phyloP scores from a whole-genome alignment of 2,888 invertebrate species.

The Thereva unica region DNA sequence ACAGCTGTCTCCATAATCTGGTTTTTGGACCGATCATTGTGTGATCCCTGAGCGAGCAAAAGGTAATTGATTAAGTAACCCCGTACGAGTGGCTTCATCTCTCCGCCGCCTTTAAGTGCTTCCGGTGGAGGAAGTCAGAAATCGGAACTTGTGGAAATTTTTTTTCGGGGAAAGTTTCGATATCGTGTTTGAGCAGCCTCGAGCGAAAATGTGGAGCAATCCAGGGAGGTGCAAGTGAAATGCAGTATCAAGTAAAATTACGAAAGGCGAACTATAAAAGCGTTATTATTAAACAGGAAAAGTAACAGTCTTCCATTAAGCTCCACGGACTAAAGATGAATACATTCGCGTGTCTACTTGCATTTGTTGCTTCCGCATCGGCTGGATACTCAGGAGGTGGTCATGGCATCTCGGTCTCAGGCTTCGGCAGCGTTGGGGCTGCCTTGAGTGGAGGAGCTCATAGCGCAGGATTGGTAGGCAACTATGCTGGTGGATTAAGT shows the following conservation, averaged over 20 bases:
- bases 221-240: slow-evolving; percentile 10
- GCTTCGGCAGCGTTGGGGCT: slow-evolving; percentile 30
- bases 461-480: slow-evolving; percentile 40
- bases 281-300: slow-evolving; percentile 13
- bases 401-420: not conserved
- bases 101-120: too few species aligned
- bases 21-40: too few species aligned
- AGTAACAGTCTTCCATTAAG: slow-evolving; percentile 28
- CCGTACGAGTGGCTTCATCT: too few species aligned
- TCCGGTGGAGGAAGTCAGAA: too few species aligned
- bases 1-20: too few species aligned
- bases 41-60: too few species aligned
- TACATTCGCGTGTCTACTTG: slow-evolving; percentile 15
- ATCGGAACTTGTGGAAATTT: slow-evolving; percentile 21
- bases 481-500: slow-evolving; percentile 39
- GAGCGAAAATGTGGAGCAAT: slow-evolving; percentile 17
- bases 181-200: too few species aligned
- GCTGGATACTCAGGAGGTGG: slow-evolving; percentile 41
- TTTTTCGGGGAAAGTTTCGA: too few species aligned
- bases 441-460: slow-evolving; percentile 36
- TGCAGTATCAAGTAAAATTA: slow-evolving; percentile 11
- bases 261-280: slow-evolving; percentile 30
- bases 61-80: too few species aligned
- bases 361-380: slow-evolving; percentile 39
- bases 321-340: slow-evolving; percentile 22